A percentile compares a stretch with the other conserved stretches of the same genome.
phyloP scores from a whole-genome alignment of 2,113 vertebrate species.

The Mixornis gularis region DNA sequence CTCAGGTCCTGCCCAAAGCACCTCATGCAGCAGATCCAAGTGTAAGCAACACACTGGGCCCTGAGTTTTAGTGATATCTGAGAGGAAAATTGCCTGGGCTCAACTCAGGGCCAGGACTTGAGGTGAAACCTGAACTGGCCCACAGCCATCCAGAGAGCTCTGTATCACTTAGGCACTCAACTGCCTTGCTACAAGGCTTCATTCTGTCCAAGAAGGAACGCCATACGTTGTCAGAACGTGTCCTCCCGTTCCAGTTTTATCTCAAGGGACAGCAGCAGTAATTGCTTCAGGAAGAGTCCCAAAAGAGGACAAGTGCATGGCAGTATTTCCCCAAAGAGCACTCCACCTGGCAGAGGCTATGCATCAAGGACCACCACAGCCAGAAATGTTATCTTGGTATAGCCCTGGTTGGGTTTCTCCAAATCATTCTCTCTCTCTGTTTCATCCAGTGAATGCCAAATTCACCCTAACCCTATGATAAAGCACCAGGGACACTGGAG shows the following conservation, averaged over 20 bases:
- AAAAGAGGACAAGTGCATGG: neutral
- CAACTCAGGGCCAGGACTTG: neutral
- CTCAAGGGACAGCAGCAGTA: neutral
- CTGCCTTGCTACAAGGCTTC: neutral
- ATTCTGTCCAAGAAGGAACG: neutral
- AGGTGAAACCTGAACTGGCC: neutral
- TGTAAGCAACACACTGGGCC: fast-evolving
- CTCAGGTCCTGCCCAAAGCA: neutral
- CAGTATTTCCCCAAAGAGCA: neutral
- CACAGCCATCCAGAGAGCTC: neutral
- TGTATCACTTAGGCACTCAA: neutral
- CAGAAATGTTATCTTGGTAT: neutral
- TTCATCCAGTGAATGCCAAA: neutral
- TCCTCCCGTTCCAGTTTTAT: neutral
- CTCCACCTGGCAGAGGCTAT: neutral
- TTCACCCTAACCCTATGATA: neutral
- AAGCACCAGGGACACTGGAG: neutral
- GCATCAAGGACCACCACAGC: neutral
- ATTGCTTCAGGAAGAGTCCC: neutral
- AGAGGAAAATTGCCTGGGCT: neutral
- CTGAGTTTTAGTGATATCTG: neutral
- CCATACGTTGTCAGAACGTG: neutral
- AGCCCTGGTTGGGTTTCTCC: neutral
- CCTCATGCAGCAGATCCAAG: neutral
- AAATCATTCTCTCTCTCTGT: neutral